These are phyloP conservation scores for Pangasius larnaudii DNA, from an alignment of 2,797 vertebrate species.

Conservation along the genomic window DNA sequence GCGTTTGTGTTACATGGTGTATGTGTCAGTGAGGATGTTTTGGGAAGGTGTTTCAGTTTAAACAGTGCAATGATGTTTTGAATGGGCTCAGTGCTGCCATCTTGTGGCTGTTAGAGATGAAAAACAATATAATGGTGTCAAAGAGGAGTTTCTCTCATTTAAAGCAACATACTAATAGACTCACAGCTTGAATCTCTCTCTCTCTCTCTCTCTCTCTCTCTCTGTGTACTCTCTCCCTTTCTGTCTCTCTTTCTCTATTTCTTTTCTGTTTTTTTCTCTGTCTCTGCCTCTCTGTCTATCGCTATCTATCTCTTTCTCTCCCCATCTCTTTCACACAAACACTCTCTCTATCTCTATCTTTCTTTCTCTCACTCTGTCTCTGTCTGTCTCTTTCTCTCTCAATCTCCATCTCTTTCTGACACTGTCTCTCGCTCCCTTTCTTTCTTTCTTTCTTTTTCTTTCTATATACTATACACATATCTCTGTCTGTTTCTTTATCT, in stretches of 20 bases:
- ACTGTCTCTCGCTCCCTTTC: not conserved
- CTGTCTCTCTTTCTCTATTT: not conserved
- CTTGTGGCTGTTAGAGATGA: conserved; percentile 14
- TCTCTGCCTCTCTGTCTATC: not conserved
- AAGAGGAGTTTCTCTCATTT: not conserved
- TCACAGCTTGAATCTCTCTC: not conserved
- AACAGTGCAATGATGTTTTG: not conserved
- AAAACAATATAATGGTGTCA: not conserved
- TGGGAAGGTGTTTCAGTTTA: not conserved
- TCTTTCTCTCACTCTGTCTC: not conserved
- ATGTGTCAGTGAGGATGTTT: not conserved
- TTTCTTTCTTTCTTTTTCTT: not conserved
- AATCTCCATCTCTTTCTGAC: not conserved
- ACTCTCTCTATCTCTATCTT: not conserved
- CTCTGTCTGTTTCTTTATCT: not conserved
- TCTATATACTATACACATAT: not conserved
- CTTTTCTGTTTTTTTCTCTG: not conserved
- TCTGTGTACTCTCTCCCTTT: not conserved
- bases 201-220: not conserved
- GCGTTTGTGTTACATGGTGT: not conserved
- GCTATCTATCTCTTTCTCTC: not conserved
- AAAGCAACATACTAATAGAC: not conserved
- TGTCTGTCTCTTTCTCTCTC: not conserved
- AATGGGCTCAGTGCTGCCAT: conserved; percentile 22
- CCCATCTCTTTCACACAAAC: not conserved